phyloP scores from a whole-genome alignment of 1,140 invertebrate genomes.

The Palaemon carinicauda region DNA sequence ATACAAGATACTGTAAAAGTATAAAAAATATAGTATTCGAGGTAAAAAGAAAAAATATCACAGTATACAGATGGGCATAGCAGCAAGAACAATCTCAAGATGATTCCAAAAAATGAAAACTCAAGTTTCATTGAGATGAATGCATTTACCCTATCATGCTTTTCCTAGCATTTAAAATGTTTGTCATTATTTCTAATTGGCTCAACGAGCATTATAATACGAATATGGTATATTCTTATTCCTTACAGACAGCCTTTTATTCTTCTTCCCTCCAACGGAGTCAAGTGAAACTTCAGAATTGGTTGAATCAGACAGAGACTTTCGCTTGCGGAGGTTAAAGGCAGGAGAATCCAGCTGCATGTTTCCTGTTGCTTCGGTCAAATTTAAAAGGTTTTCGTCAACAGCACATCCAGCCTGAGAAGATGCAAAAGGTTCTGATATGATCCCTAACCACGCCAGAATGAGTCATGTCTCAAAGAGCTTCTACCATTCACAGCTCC shows the following conservation, averaged over 20 bases:
- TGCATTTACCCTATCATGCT: too few relatives aligned
- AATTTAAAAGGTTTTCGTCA: conserved; percentile 31
- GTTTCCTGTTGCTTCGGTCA: conserved; percentile 50
- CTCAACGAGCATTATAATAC: background rate
- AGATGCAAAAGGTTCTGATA: background rate
- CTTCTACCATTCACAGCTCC: too few relatives aligned
- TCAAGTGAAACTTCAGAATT: conserved; percentile 37
- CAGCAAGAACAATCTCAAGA: too few relatives aligned
- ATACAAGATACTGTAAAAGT: too few relatives aligned
- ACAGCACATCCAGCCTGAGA: conserved; percentile 45
- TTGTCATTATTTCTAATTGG: too few relatives aligned
- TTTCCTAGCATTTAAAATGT: too few relatives aligned
- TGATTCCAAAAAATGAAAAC: too few relatives aligned
- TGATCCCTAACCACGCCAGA: background rate
- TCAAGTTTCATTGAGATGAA: too few relatives aligned
- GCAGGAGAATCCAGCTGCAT: conserved; percentile 54
- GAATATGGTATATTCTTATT: background rate
- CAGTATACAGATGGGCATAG: too few relatives aligned
- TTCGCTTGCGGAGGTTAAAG: conserved; percentile 56
- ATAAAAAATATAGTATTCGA: too few relatives aligned
- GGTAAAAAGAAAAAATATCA: too few relatives aligned
- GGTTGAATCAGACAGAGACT: conserved; percentile 48
- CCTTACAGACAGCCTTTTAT: conserved; percentile 53
- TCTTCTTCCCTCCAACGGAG: conserved; percentile 41
- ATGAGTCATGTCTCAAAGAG: too few relatives aligned